Evolutionary conservation across 2,888 invertebrate genomes (phyloP), one percentile per base, ranked within the genome.

Genomic region (Nemotelus pantherinus): DNA sequence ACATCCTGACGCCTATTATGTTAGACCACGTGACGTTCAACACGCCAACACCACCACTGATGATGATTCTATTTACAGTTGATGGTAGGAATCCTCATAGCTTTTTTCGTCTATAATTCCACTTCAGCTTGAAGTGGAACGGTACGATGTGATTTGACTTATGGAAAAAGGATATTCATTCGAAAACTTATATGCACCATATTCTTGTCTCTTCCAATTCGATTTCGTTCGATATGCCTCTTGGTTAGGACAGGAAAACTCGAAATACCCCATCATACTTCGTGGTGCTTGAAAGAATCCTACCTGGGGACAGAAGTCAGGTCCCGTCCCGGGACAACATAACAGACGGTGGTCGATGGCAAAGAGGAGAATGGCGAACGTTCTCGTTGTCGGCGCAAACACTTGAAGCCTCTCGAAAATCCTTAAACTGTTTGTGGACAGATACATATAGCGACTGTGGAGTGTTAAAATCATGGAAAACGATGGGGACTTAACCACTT

Each of bases 1-100:
- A 65, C 65, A 65, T 65, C 65, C 65, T 65, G 65, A 65, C 65
- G 65, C 65, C 65, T 65, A 65, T 65, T 65, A 65, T 65, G 65
- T 65, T 65, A 65, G 44, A 45, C 65, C 65, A 47, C 65, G 65
- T 65, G 65, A 65, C 65, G 65, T 65, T 65, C 65, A 65, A 65
- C 65, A 65, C 65, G 65, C 65, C 65, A 25, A 25, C 25, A 25
- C 25, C 25, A 25, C 25, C 25, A 72, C 39, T 60, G 58, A 47
- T 72, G 47, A 57, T 45, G 44, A 44, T 71, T 50, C 55, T 71
- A 71, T 71, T 71, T 71, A 44, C 44, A 71, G 53, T 71, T 71
- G 71, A 67, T 67, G 25, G 50, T 71, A 25, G 25, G 25, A 25
- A 25, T 25, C 25, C 25, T 63, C 63, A 7, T 39, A 63, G 25